A percentile compares a stretch with the other conserved stretches of the same genome.
Evolutionary conservation across 2,888 invertebrate genomes (phyloP).

Genomic region (Ophioninae sp.): DNA sequence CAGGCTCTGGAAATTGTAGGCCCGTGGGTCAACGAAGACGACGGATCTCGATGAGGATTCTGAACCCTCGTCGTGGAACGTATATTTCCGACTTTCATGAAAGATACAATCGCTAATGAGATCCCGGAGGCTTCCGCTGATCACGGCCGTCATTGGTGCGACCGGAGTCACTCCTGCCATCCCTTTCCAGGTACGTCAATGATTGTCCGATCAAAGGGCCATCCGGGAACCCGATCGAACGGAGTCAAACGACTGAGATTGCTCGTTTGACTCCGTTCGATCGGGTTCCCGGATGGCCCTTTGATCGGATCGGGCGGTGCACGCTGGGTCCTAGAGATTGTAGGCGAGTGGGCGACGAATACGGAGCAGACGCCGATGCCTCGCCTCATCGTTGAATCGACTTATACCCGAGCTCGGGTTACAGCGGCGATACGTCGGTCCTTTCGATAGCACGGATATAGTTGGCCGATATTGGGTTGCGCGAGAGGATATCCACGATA

Average conservation of each 20-base stretch:
- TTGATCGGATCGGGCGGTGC: neutral
- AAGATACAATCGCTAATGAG: neutral
- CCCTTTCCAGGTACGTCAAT: neutral
- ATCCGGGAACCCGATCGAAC: too few relatives aligned
- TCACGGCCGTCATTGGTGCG: too few relatives aligned
- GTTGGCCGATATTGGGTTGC: neutral
- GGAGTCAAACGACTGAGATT: neutral
- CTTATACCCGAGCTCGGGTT: neutral
- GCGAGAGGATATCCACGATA: neutral
- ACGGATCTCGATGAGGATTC: too few relatives aligned
- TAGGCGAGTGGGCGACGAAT: neutral
- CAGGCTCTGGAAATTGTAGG: too few relatives aligned
- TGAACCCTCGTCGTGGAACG: neutral
- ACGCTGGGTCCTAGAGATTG: neutral
- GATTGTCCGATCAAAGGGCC: neutral
- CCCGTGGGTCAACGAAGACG: too few relatives aligned
- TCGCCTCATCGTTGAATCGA: neutral
- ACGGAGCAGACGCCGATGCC: neutral
- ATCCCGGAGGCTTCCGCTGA: neutral
- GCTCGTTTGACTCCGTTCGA: neutral
- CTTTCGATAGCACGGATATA: neutral
- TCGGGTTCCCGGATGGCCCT: neutral
- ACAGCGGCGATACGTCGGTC: neutral
- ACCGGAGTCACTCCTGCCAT: too few relatives aligned
- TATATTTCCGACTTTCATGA: neutral